A percentile compares a stretch with the other conserved stretches of the same genome.
Conservation (phyloP, 2,888 invertebrate genomes). For the Clepsis dumicolana region DNA sequence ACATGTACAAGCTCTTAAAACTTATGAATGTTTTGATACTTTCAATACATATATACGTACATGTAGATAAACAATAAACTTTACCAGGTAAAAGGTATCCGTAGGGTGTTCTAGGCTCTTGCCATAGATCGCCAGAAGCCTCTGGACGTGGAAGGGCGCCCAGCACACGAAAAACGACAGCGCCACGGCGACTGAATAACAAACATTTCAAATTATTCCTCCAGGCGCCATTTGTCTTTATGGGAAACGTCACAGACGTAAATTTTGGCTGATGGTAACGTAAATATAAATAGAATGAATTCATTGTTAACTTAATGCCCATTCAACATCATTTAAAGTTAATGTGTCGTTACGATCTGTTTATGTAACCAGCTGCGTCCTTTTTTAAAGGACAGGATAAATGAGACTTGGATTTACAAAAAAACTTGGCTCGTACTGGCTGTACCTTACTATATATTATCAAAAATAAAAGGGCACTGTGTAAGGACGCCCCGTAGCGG, state of each 20-base stretch:
- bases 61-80: constrained; percentile 44
- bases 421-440: no score
- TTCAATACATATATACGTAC: no score
- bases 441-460: no score
- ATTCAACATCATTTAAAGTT: not conserved
- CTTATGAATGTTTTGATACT: no score
- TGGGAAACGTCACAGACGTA: constrained; percentile 1
- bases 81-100: constrained; percentile 78
- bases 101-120: constrained; percentile 78
- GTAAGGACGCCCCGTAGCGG: no score
- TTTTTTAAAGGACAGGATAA: no score
- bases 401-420: no score
- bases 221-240: constrained; percentile 14
- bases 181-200: constrained; percentile 91
- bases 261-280: not conserved
- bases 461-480: no score
- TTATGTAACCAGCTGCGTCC: not conserved
- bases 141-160: constrained; percentile 97
- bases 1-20: no score
- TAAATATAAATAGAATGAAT: not conserved
- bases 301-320: not conserved
- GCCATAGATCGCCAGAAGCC: constrained; percentile 93
- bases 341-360: not conserved
- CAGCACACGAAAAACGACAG: constrained; percentile 94
- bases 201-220: constrained; percentile 49